Evolutionary conservation across 2,113 vertebrate genomes (phyloP), one percentile per base, ranked within the genome.

Genomic region (Nansenia antarctica): DNA sequence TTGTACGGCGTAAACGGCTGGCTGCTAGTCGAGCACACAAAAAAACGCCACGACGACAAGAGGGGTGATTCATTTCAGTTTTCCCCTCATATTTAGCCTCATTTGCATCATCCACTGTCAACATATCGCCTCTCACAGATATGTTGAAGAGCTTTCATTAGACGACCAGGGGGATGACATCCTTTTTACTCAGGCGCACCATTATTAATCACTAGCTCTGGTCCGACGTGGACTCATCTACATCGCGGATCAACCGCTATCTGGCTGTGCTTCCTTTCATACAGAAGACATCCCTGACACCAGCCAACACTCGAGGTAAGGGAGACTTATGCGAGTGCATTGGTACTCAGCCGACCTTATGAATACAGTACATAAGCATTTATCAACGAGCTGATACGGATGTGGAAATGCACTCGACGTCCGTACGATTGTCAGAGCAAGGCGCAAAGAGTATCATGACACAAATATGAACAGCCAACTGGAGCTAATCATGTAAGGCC

Each of bases 121-220:
- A 90, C 89, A 90, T 81, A 85, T 90, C 84, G 85, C 82, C 82
- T 80, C 84, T 68, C 69, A 34, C 84, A 82, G 85, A 90, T 86
- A 89, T 61, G 79, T 90, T 91, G 81, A 85, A 90, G 89, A 91
- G 89, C 90, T 86, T 89, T 90, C 89, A 91, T 89, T 89, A 87
- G 83, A 88, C 85, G 84, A 92, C 24, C 5, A 93, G 93, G 30
- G 30, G 83, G 78, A 94, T 94, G 95, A 96, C 93, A 93, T 89
- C 91, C 93, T 92, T 87, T 91, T 93, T 92, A 90, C 91, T 52
- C 90, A 87, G 93, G 93, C 89, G 92, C 90, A 91, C 91, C 76
- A 34, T 89, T 88, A 90, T 90, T 91, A 92, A 92, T 93, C 91
- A 93, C 80, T 62, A n/a, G 75, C 82, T 74, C 85, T 22, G 53